Percentiles rank a stretch among this genome's conserved stretches.
These are phyloP conservation scores for Donacobius atricapilla DNA, from an alignment of 2,113 vertebrate species.

Conservation along the genomic window DNA sequence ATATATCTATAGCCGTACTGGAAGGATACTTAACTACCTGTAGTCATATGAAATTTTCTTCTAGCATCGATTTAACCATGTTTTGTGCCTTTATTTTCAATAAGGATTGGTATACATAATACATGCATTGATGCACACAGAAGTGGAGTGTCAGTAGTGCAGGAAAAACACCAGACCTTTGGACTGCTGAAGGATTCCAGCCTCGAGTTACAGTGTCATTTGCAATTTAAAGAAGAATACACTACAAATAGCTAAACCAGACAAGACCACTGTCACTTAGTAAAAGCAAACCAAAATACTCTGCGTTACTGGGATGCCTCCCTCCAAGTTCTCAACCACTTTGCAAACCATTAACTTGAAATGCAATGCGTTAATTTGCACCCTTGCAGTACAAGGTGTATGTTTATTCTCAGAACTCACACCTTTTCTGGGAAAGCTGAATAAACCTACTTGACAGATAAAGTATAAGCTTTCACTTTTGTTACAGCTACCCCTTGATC, in stretches of 20 bases:
- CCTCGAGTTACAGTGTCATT: background rate
- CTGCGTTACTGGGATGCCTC: background rate
- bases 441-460: background rate
- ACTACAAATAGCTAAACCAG: background rate
- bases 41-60: background rate
- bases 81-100: background rate
- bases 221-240: background rate
- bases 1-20: background rate
- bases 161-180: background rate
- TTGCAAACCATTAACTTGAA: slow-evolving; percentile 47
- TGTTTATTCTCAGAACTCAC: background rate
- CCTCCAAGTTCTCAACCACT: background rate
- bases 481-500: background rate
- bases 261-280: background rate
- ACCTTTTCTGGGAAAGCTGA: background rate
- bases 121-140: background rate
- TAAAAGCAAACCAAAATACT: background rate
- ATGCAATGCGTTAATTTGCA: background rate
- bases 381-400: background rate
- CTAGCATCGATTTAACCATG: background rate
- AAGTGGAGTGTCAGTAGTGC: background rate
- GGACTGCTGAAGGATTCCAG: background rate
- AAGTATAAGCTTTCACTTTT: background rate
- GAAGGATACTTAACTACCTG: background rate
- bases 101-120: background rate